Evolutionary conservation across 1,140 invertebrate species (phyloP).

Genomic region (Pteromalus puparum): DNA sequence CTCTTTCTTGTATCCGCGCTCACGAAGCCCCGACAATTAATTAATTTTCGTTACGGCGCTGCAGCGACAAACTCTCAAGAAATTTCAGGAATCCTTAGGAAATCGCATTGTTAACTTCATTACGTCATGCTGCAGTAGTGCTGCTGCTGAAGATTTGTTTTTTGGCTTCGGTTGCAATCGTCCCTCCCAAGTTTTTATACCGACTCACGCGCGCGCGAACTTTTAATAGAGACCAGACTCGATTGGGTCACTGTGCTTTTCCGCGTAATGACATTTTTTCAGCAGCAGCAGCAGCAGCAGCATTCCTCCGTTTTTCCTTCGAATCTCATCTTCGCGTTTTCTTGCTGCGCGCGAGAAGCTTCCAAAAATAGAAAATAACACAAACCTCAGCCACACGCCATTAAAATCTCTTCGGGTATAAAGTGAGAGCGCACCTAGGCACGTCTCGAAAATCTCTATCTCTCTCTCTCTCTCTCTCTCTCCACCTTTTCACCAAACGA

Average conservation of each 20-base stretch:
- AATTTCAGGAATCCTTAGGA: background rate
- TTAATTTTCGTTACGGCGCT: slow-evolving; percentile 5
- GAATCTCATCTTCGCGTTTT: no score
- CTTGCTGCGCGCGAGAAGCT: no score
- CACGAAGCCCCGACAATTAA: background rate
- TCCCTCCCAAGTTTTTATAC: background rate
- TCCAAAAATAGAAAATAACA: no score
- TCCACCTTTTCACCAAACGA: background rate
- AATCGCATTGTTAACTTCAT: slow-evolving; percentile 43
- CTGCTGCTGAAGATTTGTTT: background rate
- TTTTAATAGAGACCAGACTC: no score
- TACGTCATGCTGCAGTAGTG: background rate
- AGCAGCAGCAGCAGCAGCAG: no score
- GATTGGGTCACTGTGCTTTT: background rate
- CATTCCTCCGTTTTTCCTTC: no score
- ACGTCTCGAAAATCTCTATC: no score
- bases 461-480: no score
- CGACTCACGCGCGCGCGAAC: no score
- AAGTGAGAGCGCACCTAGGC: background rate
- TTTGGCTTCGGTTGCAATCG: background rate
- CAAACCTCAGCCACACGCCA: no score
- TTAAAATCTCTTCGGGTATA: no score
- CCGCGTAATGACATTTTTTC: background rate
- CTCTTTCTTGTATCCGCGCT: slow-evolving; percentile 26
- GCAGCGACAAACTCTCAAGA: background rate